Base-by-base conservation (phyloP, 1,140 invertebrate species). In the Trachymyrmex cornetzi region DNA sequence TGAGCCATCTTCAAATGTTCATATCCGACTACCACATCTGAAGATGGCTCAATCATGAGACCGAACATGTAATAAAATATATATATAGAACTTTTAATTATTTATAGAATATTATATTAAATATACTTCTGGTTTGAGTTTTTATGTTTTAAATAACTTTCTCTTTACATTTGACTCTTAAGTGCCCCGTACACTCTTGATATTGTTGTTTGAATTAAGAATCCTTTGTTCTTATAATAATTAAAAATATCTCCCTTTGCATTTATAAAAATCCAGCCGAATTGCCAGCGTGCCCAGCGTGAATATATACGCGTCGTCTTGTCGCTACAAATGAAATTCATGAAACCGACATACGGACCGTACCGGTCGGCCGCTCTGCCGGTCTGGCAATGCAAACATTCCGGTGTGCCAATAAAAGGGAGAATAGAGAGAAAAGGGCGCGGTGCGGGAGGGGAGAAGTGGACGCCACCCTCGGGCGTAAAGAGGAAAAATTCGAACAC, bases 401-500 rank as follows among this genome's bases (percentile, higher is more conserved):
- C 84, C 84, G 48, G 48, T 34, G 63, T 79, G 77, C 72, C 89
- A 88, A 91, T 90, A 88, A 75, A 82, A 57, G 57, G 57, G 50
- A 6, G 79, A 11, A 67, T 48, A 61, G 69, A 14, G 69, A 34
- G 57, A 63, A 74, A 85, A 48, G 30, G 63, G 48, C 53, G 11
- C 16, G 50, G 19, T 27, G 12, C 24, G 48, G 61, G 61, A 50
- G 38, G 30, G 72, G 30, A 16, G n/a, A 9, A 34, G 30, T 34
- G 57, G 50, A 38, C 27, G 67, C 55, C 22, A 11, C 24, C 48
- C 38, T 72, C 57, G 50, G 64, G 38, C 72, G 57, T 61, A 90
- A 91, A 88, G 85, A 82, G 89, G 72, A 88, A 90, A 90, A 90
- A 91, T 92, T 91, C 87, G 90, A 89, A 85, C 85, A 89, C 67